These are phyloP conservation scores for Halictus ligatus DNA, from an alignment of 2,888 invertebrate species.

Conservation along the genomic window DNA sequence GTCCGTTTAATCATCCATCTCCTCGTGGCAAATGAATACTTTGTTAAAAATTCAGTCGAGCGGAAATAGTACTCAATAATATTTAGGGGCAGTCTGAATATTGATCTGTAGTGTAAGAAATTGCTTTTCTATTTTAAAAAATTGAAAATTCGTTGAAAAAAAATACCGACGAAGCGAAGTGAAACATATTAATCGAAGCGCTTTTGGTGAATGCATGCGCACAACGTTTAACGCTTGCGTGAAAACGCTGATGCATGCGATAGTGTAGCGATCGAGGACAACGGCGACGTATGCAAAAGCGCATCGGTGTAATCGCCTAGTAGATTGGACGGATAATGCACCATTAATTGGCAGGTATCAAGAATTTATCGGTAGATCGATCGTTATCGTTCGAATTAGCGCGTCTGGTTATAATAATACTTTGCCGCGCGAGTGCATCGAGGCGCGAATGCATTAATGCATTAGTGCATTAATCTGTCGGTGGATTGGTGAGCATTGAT, in stretches of 20 bases:
- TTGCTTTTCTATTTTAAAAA: background rate
- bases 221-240: background rate
- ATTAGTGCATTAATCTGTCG: constrained; percentile 3
- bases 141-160: too few relatives aligned
- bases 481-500: background rate
- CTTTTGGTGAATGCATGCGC: background rate
- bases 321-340: background rate
- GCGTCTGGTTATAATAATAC: background rate
- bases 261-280: background rate
- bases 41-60: background rate
- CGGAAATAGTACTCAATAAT: background rate
- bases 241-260: background rate
- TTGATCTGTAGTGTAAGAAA: background rate
- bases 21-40: background rate
- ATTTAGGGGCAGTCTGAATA: background rate
- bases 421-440: background rate
- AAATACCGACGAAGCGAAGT: background rate
- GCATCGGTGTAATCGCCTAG: background rate
- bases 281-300: background rate
- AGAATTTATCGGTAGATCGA: background rate
- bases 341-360: background rate
- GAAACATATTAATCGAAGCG: background rate
- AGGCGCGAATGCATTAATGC: constrained; percentile 6
- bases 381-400: constrained; percentile 6
- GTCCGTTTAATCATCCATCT: background rate